Evolutionary conservation across 2,888 invertebrate species (phyloP).

Genomic region (Seira sanloemensis): DNA sequence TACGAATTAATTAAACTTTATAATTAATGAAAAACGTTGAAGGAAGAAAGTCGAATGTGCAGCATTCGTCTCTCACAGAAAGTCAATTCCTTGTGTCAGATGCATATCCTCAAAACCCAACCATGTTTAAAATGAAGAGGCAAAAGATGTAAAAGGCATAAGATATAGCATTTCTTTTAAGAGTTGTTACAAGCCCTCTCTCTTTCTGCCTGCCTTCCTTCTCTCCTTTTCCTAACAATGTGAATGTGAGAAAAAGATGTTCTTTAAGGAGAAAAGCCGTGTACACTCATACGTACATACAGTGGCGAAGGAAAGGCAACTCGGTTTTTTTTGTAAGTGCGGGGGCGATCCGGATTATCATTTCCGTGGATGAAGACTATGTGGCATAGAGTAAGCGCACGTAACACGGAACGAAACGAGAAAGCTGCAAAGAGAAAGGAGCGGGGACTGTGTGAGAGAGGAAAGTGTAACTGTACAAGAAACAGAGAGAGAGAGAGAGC

Average conservation of each 20-base stretch:
- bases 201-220: background rate
- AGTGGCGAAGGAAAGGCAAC: constrained; percentile 6
- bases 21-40: too few species aligned
- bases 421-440: constrained; percentile 18
- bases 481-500: constrained; percentile 1
- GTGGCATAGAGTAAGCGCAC: constrained; percentile 32
- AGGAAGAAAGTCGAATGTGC: too few species aligned
- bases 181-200: too few species aligned
- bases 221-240: background rate
- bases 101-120: too few species aligned
- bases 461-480: background rate
- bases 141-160: too few species aligned
- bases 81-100: too few species aligned
- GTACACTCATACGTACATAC: too few species aligned
- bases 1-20: too few species aligned
- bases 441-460: constrained; percentile 26
- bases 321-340: constrained; percentile 45
- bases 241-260: too few species aligned
- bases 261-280: background rate
- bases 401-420: constrained; percentile 22
- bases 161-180: too few species aligned
- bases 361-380: constrained; percentile 62
- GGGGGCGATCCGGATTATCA: constrained; percentile 68
- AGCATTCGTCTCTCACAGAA: too few species aligned
- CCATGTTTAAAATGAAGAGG: too few species aligned